Percentiles rank a stretch among this genome's conserved stretches.
Conservation (phyloP, 2,797 vertebrate genomes). For the Rhynchotus rufescens region DNA sequence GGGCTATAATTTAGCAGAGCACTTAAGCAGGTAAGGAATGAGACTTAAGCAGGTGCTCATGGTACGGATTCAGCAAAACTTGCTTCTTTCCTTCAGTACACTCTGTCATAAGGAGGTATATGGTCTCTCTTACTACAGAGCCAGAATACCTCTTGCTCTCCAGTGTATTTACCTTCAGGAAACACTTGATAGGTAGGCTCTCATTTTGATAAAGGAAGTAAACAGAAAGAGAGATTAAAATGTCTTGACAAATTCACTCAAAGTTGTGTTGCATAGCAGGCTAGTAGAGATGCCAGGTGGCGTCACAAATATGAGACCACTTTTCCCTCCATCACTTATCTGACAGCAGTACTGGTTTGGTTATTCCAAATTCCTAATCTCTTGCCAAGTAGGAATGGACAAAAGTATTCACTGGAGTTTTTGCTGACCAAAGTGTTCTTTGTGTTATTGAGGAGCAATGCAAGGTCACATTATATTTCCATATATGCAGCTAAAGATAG, state of each 20-base stretch:
- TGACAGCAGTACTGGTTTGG: neutral
- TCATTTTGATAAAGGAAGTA: neutral
- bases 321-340: neutral
- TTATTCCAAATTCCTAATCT: neutral
- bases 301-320: neutral
- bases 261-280: neutral
- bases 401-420: neutral
- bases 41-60: neutral
- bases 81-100: neutral
- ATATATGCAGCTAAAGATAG: neutral
- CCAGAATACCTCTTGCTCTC: fast-evolving
- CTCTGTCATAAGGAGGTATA: neutral
- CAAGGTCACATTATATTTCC: fast-evolving
- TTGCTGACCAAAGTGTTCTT: neutral
- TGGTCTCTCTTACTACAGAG: neutral
- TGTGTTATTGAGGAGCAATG: fast-evolving
- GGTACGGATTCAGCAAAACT: neutral
- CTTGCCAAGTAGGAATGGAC: neutral
- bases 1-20: constrained; percentile 31
- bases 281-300: fast-evolving
- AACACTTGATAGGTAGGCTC: neutral
- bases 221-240: neutral
- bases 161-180: neutral
- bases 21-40: constrained; percentile 2
- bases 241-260: neutral